Base-by-base conservation (phyloP, 2,797 vertebrate genomes). In the Eulemur albifrons region DNA sequence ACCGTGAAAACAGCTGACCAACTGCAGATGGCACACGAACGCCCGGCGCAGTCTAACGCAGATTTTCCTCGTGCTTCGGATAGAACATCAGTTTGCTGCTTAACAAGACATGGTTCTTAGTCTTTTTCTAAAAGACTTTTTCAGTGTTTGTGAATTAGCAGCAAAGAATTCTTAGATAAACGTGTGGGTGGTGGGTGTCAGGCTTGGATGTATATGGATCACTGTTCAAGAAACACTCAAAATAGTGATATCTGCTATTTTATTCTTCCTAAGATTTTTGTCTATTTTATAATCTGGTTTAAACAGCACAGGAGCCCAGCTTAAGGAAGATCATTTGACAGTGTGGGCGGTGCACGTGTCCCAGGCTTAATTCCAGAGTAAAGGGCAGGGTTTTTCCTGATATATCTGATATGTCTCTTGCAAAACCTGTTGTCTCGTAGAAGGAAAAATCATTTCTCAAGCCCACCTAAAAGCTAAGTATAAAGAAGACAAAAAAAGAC, bases 111-210 rank as follows among this genome's bases (percentile, higher is more conserved):
- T 12, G 30, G 35, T 11, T 94, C 61, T 93, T 69, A 15, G 25
- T 45, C 69, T 13, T 43, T 85, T 84, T 43, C 20, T 21, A 72
- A 93, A 90, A 80, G 61, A 25, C 45, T 13, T 43, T 75, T 75
- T 92, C 30, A 14, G 21, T 86, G 81, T 72, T 80, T 95, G 86
- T 92, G 95, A 96, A 95, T 95, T 95, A 95, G 45, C 85, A 95
- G 67, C 52, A 87, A 88, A 88, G 72, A 97, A 92, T 92, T 97
- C 94, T 96, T 94, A 82, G 97, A 92, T 81, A 70, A 89, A 81
- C 0, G 27, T 75, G 94, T 88, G 70, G 91, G 91, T n/a, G 17
- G 81, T 25, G 88, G 50, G 82, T 50, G 57, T 67, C 57, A 54
- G 92, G 89, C 72, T 69, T 76, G 65, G 8, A 0, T n/a, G 54